Percentiles rank a stretch among this genome's conserved stretches.
These are phyloP conservation scores for Nasua narica DNA, from an alignment of 2,797 vertebrate genomes.

Conservation along the genomic window DNA sequence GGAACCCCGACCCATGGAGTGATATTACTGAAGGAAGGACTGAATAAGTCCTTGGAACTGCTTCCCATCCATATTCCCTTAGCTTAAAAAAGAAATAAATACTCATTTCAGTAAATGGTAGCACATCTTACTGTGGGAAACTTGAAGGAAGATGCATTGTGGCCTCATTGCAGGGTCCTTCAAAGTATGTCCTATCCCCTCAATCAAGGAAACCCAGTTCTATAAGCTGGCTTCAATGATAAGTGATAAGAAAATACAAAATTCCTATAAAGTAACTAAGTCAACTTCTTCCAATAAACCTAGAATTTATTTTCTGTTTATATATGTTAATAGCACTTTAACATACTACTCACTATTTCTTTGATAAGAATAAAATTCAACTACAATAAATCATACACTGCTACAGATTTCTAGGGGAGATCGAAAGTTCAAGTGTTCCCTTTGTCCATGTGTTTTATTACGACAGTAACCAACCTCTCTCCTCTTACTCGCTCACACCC, in stretches of 20 bases:
- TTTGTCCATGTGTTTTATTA: not conserved
- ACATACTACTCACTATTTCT: not conserved
- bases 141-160: not conserved
- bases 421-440: not conserved
- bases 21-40: too few relatives aligned
- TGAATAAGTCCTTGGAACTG: too few relatives aligned
- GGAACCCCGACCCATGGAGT: too few relatives aligned
- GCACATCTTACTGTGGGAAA: not conserved
- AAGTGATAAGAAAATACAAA: not conserved
- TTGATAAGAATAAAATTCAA: not conserved
- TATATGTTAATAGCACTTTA: not conserved
- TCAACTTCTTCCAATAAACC: not conserved
- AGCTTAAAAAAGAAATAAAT: too few relatives aligned
- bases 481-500: not conserved
- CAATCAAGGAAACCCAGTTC: not conserved
- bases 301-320: not conserved
- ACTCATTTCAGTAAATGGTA: not conserved
- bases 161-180: not conserved
- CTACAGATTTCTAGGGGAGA: not conserved
- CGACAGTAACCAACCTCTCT: not conserved
- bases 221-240: not conserved
- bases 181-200: not conserved
- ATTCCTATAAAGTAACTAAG: not conserved
- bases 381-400: not conserved
- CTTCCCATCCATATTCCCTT: too few relatives aligned